phyloP scores from a whole-genome alignment of 2,888 invertebrate species.

The Tinea pellionella region DNA sequence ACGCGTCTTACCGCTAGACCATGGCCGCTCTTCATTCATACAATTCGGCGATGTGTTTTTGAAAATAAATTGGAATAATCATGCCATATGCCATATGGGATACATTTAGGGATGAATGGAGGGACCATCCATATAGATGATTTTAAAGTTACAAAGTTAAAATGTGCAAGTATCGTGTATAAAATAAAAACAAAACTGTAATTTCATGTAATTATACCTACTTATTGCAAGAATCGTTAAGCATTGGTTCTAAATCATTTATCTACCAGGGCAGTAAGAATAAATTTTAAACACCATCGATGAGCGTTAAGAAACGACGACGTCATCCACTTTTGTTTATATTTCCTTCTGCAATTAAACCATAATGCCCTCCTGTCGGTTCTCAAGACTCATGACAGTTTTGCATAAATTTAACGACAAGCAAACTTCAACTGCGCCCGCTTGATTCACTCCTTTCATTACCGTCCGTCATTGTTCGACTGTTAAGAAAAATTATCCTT shows the following conservation, averaged over 20 bases:
- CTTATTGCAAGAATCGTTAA: not conserved
- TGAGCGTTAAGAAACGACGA: not conserved
- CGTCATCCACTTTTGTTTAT: constrained; percentile 3
- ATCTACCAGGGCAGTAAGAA: not conserved
- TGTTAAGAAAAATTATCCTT: constrained; percentile 58
- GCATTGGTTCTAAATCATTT: not conserved
- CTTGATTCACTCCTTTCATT: constrained; percentile 70
- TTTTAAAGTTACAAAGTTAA: no score
- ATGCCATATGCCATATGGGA: no score
- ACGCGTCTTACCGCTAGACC: no score
- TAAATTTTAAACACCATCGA: not conserved
- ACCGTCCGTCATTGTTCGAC: constrained; percentile 58
- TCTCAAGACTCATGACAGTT: not conserved
- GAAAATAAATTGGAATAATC: no score
- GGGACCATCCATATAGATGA: no score
- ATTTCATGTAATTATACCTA: not conserved
- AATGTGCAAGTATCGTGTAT: no score
- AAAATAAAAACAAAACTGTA: not conserved
- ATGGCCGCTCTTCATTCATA: no score
- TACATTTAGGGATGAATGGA: no score
- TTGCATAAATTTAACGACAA: constrained; percentile 49
- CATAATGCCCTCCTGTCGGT: not conserved
- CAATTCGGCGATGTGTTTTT: no score
- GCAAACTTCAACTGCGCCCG: constrained; percentile 46
- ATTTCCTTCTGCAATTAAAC: not conserved